A percentile compares a stretch with the other conserved stretches of the same genome.
Conservation (phyloP, 2,113 vertebrate species). For the Hiodon tergisus region DNA sequence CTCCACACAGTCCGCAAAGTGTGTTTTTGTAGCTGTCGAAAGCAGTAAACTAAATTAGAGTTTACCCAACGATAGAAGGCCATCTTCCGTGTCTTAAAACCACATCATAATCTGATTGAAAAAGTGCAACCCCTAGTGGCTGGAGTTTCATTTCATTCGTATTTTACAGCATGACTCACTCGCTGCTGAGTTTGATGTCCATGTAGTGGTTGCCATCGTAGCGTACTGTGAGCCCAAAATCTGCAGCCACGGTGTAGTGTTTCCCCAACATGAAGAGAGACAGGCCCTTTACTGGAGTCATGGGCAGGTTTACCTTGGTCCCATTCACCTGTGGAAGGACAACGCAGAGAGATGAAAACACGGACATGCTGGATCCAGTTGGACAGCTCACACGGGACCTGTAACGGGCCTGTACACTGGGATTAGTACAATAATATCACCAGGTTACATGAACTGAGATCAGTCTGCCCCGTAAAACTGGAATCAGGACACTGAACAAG, state of each 20-base stretch:
- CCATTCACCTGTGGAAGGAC: constrained; percentile 37
- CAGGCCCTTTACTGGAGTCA: constrained; percentile 28
- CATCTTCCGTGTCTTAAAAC: too few relatives aligned
- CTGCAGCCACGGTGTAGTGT: constrained; percentile 36
- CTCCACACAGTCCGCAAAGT: constrained; percentile 65
- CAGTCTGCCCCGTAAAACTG: too few relatives aligned
- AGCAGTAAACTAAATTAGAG: not conserved
- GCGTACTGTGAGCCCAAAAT: constrained; percentile 30
- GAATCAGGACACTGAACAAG: too few relatives aligned
- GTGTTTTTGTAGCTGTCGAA: constrained; percentile 49
- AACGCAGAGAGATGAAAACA: not conserved
- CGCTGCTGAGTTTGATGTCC: constrained; percentile 26
- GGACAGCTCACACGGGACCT: too few relatives aligned
- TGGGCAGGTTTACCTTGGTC: constrained; percentile 36
- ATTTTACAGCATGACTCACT: constrained; percentile 13
- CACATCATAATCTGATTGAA: too few relatives aligned
- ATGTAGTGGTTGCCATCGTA: constrained; percentile 29
- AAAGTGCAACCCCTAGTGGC: too few relatives aligned
- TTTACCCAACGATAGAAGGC: too few relatives aligned
- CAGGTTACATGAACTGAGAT: too few relatives aligned
- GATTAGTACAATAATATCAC: too few relatives aligned
- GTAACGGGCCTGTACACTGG: too few relatives aligned
- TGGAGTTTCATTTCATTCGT: too few relatives aligned
- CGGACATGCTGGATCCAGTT: not conserved
- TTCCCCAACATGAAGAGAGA: constrained; percentile 37